Conservation (phyloP, 1,140 invertebrate genomes). For the Rhyzopertha dominica region DNA sequence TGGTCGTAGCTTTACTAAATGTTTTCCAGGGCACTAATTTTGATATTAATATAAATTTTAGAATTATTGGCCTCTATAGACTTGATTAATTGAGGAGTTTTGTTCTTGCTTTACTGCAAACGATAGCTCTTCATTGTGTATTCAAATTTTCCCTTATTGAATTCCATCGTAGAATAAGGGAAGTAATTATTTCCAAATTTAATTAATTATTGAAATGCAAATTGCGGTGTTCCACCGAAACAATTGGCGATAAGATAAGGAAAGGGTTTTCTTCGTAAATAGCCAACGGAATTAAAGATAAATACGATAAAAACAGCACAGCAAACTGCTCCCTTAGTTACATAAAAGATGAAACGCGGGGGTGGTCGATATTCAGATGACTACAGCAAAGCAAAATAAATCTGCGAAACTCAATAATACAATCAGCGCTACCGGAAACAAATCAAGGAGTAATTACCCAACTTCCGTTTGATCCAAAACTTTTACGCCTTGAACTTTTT, state of each 20-base stretch:
- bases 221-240: background rate
- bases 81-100: no score
- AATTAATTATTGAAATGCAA: background rate
- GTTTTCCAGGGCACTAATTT: no score
- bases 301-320: background rate
- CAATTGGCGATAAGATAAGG: background rate
- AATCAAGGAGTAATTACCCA: conserved; percentile 31
- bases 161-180: no score
- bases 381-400: conserved; percentile 21
- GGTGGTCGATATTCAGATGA: conserved; percentile 17
- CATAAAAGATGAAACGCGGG: no score
- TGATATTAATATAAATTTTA: no score
- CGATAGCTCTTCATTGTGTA: no score
- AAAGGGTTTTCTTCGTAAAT: background rate
- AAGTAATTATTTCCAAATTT: background rate
- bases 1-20: no score
- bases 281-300: conserved; percentile 4
- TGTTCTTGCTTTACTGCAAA: no score
- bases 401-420: conserved; percentile 25
- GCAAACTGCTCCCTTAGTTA: no score
- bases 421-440: conserved; percentile 26
- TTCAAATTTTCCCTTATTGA: no score
- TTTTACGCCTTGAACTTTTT: conserved; percentile 15
- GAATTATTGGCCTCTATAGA: no score
- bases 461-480: conserved; percentile 15